Evolutionary conservation across 2,888 invertebrate genomes (phyloP), one percentile per base, ranked within the genome.

Genomic region (Zaprionus bogoriensis): DNA sequence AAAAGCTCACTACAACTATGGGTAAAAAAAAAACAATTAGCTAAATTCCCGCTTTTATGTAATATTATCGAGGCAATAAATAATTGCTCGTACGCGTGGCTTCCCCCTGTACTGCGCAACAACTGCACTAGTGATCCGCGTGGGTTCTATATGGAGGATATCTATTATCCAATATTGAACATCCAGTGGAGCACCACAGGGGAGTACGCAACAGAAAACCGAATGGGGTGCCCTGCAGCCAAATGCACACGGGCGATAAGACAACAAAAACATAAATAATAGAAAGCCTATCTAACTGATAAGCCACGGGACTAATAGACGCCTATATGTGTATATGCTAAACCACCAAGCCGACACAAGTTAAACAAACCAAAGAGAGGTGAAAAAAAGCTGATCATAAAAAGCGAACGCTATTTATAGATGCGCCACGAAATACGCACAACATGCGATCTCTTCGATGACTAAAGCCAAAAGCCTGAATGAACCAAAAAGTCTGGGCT

Each of bases 201-300:
- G 14, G 14, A 28, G n/a, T 28, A 41, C 32, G 32, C 28, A 51
- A 45, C 30, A 41, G n/a, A 62, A 65, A 57, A 20, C 62, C 65
- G 68, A 68, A 72, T 76, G 77, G 28, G 45, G n/a, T 59, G 62
- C 72, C 65, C 65, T 79, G 76, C 39, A 47, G 46, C 6, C 1
- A 51, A 58, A 14, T 41, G 46, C 19, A 39, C 12, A 14, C 53
- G n/a, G n/a, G n/a, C 53, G 77, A 76, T 80, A 76, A 69, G 52
- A 32, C 44, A 44, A 19, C 23, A 14, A 27, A 51, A 51, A 55
- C 74, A 74, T 63, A 68, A 71, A 69, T 50, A 55, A 48, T 50
- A 55, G 45, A 41, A 23, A 6, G 32, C 20, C 41, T 32, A 70
- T 67, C 72, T 51, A 32, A 14, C 60, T 67, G 74, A 74, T 74